These are phyloP conservation scores for Oppia nitens DNA, from an alignment of 1,140 invertebrate species.

Conservation along the genomic window DNA sequence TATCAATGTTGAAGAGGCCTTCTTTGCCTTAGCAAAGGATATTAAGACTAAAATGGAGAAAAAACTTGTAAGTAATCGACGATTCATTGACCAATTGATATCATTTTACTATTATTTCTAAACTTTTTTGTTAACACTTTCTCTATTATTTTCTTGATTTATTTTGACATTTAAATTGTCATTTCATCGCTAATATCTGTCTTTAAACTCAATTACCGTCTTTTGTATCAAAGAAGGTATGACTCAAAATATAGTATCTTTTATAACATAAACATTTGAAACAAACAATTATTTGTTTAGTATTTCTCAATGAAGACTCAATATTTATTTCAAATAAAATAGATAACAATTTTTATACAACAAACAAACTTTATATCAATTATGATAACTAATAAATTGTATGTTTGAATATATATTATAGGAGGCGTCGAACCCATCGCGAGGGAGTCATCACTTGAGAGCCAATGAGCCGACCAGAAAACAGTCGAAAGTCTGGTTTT, in stretches of 20 bases:
- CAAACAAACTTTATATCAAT: no score
- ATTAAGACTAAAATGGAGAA: constrained; percentile 91
- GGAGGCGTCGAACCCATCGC: constrained; percentile 62
- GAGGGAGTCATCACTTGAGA: constrained; percentile 50
- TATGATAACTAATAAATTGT: no score
- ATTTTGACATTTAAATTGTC: background rate
- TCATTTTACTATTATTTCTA: background rate
- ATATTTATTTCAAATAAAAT: no score
- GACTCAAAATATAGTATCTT: no score
- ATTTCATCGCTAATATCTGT: background rate
- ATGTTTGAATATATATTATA: no score
- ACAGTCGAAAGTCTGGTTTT: constrained; percentile 28
- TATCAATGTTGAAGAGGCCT: constrained; percentile 77
- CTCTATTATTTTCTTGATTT: background rate
- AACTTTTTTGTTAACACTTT: constrained; percentile 1
- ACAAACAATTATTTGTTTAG: no score
- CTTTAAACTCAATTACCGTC: background rate
- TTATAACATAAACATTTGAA: no score
- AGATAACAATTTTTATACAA: no score
- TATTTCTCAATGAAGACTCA: no score
- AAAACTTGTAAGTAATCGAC: constrained; percentile 51
- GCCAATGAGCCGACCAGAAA: constrained; percentile 50
- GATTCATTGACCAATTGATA: constrained; percentile 20
- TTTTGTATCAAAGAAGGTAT: no score
- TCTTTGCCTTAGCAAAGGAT: constrained; percentile 77